phyloP scores from a whole-genome alignment of 2,888 invertebrate genomes.

The Campoplex capitator region DNA sequence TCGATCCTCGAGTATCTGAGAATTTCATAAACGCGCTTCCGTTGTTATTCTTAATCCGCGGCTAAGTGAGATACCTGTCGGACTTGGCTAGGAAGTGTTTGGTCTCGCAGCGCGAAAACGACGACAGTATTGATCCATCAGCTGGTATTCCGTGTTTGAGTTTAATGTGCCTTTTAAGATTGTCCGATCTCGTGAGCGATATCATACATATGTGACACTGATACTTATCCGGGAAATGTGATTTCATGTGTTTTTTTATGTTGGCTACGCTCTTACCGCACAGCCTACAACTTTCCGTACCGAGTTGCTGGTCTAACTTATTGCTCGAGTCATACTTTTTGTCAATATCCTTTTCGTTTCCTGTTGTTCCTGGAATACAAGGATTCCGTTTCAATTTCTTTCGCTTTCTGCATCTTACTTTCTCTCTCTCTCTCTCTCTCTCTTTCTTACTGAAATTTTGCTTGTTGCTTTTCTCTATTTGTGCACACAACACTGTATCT shows the following conservation, averaged over 20 bases:
- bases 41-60: constrained; percentile 37
- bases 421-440: constrained; percentile 35
- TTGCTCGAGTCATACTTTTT: constrained; percentile 80
- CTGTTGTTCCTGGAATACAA: constrained; percentile 84
- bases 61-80: constrained; percentile 81
- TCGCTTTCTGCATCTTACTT: constrained; percentile 50
- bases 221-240: constrained; percentile 84
- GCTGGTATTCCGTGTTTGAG: constrained; percentile 84
- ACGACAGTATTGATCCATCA: constrained; percentile 80
- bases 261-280: constrained; percentile 84
- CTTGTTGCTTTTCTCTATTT: constrained; percentile 41
- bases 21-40: not conserved
- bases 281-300: constrained; percentile 83
- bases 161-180: constrained; percentile 85
- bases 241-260: constrained; percentile 85
- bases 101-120: constrained; percentile 81
- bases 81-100: constrained; percentile 81
- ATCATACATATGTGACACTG: constrained; percentile 85
- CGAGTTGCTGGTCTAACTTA: constrained; percentile 81
- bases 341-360: constrained; percentile 82
- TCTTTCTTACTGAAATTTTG: constrained; percentile 5
- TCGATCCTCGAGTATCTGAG: not conserved
- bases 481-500: constrained; percentile 61
- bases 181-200: constrained; percentile 85
- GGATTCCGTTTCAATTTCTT: constrained; percentile 78